Base-by-base conservation (phyloP, 2,888 invertebrate species). In the Tryphoninae sp. region DNA sequence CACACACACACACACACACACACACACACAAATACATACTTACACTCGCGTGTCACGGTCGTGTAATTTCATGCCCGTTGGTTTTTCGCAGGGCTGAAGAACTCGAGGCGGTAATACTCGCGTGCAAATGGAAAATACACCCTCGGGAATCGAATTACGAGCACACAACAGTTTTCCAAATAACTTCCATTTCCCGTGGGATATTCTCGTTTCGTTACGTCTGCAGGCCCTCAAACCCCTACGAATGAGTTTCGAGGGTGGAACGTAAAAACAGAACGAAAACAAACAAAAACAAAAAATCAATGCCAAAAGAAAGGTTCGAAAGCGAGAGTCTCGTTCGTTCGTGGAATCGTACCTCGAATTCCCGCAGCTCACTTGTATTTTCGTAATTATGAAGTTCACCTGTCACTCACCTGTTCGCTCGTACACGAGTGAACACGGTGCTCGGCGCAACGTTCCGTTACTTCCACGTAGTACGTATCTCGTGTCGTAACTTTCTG, bases 171-270 rank as follows among this genome's bases (percentile, higher is more conserved):
- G 69, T 55, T 74, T 33, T 64, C 11, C 3, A 69, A 79, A 64
- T 64, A 80, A 75, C 64, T 71, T 75, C 49, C 58, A 58, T 45
- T 51, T 26, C 75, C 53, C 22, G n/a, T 42, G 75, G 59, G 69
- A 53, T 26, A 22, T 1, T 9, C 58, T 33, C 59, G 23, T 40
- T 9, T 4, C n/a, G 22, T 16, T 64, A 45, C 40, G 16, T 45
- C 40, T 49, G 6, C 6, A 33, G 6, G 0, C 33, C 40, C 16
- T 53, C 4, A 9, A 26, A 42, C n/a, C 62, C 64, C 40, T 11
- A 40, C 11, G 16, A 33, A 42, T 13, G 45, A 13, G 55, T 61
- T 65, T 67, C 67, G 62, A 42, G 65, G 1, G 59, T 49, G 51
- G 2, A 13, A 13, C 69, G 51, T 22, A 65, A 65, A 65, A 65